Percentiles rank a stretch among this genome's conserved stretches.
Evolutionary conservation across 2,888 invertebrate species (phyloP).

Genomic region (Xylota segnis): DNA sequence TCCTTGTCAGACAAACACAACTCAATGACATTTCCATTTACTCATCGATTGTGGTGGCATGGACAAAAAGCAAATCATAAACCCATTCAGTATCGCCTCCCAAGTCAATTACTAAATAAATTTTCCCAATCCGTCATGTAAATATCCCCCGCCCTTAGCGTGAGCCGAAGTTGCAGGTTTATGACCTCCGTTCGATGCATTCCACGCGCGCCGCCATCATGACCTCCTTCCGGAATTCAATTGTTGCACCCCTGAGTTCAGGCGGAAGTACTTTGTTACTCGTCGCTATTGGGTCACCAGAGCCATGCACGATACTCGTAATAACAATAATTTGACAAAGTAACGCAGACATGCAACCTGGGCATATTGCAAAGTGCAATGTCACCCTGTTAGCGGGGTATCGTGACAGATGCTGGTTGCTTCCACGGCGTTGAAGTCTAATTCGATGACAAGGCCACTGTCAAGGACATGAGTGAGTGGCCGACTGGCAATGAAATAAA

Average conservation of each 20-base stretch:
- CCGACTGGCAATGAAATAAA: too few species aligned
- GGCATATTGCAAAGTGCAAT: background rate
- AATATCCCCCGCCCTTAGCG: background rate
- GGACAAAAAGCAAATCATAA: background rate
- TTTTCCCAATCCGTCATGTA: background rate
- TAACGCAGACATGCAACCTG: background rate
- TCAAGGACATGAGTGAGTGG: conserved; percentile 33
- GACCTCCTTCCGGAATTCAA: conserved; percentile 2
- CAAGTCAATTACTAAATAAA: background rate
- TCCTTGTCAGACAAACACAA: background rate
- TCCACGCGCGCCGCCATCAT: too few species aligned
- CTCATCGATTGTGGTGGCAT: background rate
- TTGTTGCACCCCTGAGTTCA: conserved; percentile 24
- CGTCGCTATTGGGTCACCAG: background rate
- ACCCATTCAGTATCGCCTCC: background rate
- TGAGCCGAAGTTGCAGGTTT: background rate
- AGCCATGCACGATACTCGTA: conserved; percentile 5
- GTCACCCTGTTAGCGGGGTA: background rate
- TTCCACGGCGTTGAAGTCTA: background rate
- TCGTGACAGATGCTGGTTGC: background rate
- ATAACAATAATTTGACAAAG: background rate
- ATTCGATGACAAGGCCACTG: conserved; percentile 36
- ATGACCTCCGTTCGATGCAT: background rate
- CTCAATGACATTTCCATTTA: conserved; percentile 7
- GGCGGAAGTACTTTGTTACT: conserved; percentile 26